Conservation (phyloP, 2,888 invertebrate species). For the Scaeva pyrastri region DNA sequence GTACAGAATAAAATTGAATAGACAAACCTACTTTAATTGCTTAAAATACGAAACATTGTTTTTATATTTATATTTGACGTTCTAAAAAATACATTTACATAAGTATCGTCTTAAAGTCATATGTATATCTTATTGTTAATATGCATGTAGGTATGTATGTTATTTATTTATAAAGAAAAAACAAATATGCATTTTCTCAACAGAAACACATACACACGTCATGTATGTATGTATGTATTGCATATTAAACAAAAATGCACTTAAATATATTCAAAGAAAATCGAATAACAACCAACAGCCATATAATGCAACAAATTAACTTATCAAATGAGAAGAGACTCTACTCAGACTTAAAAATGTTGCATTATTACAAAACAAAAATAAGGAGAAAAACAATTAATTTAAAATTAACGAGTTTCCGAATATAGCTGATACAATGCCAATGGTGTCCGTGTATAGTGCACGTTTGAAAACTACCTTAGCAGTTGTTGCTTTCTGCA, state of each 20-base stretch:
- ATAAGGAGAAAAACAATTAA: slow-evolving; percentile 53
- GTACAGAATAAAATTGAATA: not conserved
- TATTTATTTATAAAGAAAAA: not conserved
- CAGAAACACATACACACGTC: not conserved
- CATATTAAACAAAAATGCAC: slow-evolving; percentile 28
- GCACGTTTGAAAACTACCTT: not conserved
- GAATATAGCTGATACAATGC: slow-evolving; percentile 39
- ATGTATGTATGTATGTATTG: slow-evolving; percentile 14
- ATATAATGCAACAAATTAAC: slow-evolving; percentile 52
- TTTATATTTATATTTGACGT: not conserved
- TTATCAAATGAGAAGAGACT: slow-evolving; percentile 41
- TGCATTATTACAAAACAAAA: slow-evolving; percentile 30
- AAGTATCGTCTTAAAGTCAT: not conserved
- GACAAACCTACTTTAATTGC: not conserved
- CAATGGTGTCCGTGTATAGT: no score
- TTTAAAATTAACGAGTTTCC: slow-evolving; percentile 50
- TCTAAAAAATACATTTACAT: slow-evolving; percentile 12
- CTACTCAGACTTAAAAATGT: slow-evolving; percentile 40
- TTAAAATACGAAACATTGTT: not conserved
- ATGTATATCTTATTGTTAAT: not conserved
- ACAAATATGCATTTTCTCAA: slow-evolving; percentile 32
- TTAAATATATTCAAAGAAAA: slow-evolving; percentile 4
- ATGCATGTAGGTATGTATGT: not conserved
- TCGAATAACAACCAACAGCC: slow-evolving; percentile 5
- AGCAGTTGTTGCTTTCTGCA: slow-evolving; percentile 30